These are phyloP conservation scores for Nothocercus nigrocapillus DNA, from an alignment of 2,113 vertebrate species.

Conservation along the genomic window DNA sequence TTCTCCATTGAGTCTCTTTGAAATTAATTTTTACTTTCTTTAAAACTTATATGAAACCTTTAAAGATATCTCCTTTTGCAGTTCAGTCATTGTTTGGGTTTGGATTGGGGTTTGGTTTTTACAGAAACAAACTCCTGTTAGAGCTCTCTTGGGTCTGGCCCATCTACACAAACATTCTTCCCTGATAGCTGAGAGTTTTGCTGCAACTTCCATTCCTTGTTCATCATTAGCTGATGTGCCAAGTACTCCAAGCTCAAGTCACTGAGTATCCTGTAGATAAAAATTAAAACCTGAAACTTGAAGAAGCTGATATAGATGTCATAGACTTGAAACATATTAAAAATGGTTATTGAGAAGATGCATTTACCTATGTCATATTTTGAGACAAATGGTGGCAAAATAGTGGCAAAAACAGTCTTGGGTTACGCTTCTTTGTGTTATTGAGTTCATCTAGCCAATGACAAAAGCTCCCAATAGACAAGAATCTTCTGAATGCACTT, in stretches of 20 bases:
- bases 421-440: neutral
- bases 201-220: neutral
- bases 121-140: too few relatives aligned
- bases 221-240: neutral
- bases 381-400: neutral
- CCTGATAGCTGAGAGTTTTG: neutral
- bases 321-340: neutral
- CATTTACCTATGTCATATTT: neutral
- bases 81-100: neutral
- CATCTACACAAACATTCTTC: accelerated
- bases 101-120: neutral
- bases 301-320: neutral
- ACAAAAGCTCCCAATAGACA: neutral
- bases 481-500: neutral
- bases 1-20: neutral
- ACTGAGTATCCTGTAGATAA: neutral
- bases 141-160: neutral
- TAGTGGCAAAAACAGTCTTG: neutral
- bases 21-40: neutral
- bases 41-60: neutral
- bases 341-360: neutral
- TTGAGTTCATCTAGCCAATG: neutral
- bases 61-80: neutral
- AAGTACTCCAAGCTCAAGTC: neutral
- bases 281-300: neutral